Percentiles rank a stretch among this genome's conserved stretches.
These are phyloP conservation scores for Drosophila diplacantha DNA, from an alignment of 2,888 invertebrate species.

Conservation along the genomic window DNA sequence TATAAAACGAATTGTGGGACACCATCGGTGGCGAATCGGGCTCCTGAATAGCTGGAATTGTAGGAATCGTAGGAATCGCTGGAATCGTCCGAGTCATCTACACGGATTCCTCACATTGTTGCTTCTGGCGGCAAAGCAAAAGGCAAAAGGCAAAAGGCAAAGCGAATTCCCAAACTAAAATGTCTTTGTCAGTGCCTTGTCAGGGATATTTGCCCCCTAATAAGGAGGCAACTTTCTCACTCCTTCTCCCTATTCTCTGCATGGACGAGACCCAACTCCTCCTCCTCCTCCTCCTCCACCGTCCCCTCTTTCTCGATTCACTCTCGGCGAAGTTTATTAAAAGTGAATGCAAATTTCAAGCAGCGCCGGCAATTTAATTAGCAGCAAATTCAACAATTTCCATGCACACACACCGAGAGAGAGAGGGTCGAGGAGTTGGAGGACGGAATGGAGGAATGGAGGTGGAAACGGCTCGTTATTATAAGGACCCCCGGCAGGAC, in stretches of 20 bases:
- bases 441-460: not conserved
- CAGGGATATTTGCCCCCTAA: conserved; percentile 52
- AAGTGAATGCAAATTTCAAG: conserved; percentile 62
- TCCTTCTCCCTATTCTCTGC: not conserved
- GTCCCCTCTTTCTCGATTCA: not conserved
- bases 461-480: conserved; percentile 52
- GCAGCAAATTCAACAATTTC: conserved; percentile 70
- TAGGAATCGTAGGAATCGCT: not conserved
- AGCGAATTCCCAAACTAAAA: conserved; percentile 20
- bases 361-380: conserved; percentile 61
- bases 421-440: not conserved
- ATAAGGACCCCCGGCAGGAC: conserved; percentile 48
- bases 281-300: not conserved
- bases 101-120: conserved; percentile 18
- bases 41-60: conserved; percentile 12
- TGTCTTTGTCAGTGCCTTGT: conserved; percentile 49
- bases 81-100: conserved; percentile 20
- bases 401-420: conserved; percentile 25
- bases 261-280: not conserved
- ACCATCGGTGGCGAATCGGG: conserved; percentile 21
- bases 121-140: conserved; percentile 5
- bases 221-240: not conserved
- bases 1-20: conserved; percentile 40
- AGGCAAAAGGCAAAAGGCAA: conserved; percentile 5
- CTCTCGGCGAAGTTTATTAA: conserved; percentile 58